A percentile compares a stretch with the other conserved stretches of the same genome.
phyloP scores from a whole-genome alignment of 2,888 invertebrate genomes.

The Chironomus tentans region DNA sequence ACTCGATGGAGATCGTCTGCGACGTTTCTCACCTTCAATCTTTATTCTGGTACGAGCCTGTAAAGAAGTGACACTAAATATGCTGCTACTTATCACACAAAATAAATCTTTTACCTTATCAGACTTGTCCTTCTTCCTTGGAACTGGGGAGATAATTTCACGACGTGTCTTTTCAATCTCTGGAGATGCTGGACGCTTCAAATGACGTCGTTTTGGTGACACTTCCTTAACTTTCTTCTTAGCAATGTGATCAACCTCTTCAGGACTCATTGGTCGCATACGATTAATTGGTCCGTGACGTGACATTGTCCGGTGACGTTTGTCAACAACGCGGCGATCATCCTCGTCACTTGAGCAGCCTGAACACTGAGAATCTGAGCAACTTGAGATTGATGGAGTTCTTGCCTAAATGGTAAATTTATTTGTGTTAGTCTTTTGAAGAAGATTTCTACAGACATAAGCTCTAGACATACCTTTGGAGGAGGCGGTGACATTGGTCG shows the following conservation, averaged over 20 bases:
- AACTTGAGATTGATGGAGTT: slow-evolving; percentile 67
- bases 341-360: slow-evolving; percentile 58
- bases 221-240: not conserved
- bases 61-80: not conserved
- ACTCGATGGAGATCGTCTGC: slow-evolving; percentile 47
- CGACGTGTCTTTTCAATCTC: slow-evolving; percentile 38
- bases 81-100: too few relatives aligned
- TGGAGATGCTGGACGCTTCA: slow-evolving; percentile 30
- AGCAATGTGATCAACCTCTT: slow-evolving; percentile 30
- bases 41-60: slow-evolving; percentile 41
- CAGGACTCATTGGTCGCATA: slow-evolving; percentile 37
- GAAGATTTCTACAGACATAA: not conserved
- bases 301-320: not conserved
- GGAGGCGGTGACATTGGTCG: slow-evolving; percentile 41
- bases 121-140: slow-evolving; percentile 42
- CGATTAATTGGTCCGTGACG: slow-evolving; percentile 17
- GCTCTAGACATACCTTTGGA: slow-evolving; percentile 32
- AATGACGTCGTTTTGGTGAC: not conserved
- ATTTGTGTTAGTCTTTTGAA: not conserved
- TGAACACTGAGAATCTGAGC: slow-evolving; percentile 75
- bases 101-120: slow-evolving; percentile 39
- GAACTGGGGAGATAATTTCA: slow-evolving; percentile 39
- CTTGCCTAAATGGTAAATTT: slow-evolving; percentile 39
- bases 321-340: not conserved
- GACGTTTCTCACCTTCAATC: slow-evolving; percentile 43